These are phyloP conservation scores for Hippopotamyrus pictus DNA, from an alignment of 2,797 vertebrate species.

Conservation along the genomic window DNA sequence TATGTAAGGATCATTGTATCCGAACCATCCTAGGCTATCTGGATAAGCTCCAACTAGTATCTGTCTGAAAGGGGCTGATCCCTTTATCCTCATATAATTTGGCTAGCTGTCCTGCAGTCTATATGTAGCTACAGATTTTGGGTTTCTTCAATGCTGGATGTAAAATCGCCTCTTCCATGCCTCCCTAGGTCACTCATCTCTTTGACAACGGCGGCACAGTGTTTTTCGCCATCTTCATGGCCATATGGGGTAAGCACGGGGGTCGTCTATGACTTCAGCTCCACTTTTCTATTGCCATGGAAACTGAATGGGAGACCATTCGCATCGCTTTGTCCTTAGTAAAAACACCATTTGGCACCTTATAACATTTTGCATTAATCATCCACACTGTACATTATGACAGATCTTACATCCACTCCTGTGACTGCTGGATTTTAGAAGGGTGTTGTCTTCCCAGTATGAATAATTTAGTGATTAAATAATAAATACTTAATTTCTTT, in stretches of 20 bases:
- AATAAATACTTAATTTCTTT: neutral
- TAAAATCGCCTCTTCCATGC: conserved; percentile 21
- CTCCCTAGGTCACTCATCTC: conserved; percentile 83
- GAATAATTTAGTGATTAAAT: conserved; percentile 11
- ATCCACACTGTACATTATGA: neutral
- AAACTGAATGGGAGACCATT: neutral
- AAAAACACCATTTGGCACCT: neutral
- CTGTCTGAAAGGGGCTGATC: neutral
- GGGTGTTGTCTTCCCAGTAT: neutral
- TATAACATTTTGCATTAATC: conserved; percentile 1
- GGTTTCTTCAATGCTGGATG: neutral
- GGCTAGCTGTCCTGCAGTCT: neutral
- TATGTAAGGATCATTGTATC: neutral
- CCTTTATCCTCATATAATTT: neutral
- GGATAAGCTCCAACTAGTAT: neutral
- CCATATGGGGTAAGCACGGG: conserved; percentile 88
- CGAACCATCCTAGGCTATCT: neutral
- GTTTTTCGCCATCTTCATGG: conserved; percentile 99
- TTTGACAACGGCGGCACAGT: conserved; percentile 98
- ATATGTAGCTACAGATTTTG: neutral
- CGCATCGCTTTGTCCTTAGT: neutral
- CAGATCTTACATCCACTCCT: neutral
- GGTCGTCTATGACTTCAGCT: neutral
- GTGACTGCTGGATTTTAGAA: neutral
- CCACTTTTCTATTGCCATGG: neutral